Base-by-base conservation (phyloP, 2,888 invertebrate species). In the Microctonus hyperodae region DNA sequence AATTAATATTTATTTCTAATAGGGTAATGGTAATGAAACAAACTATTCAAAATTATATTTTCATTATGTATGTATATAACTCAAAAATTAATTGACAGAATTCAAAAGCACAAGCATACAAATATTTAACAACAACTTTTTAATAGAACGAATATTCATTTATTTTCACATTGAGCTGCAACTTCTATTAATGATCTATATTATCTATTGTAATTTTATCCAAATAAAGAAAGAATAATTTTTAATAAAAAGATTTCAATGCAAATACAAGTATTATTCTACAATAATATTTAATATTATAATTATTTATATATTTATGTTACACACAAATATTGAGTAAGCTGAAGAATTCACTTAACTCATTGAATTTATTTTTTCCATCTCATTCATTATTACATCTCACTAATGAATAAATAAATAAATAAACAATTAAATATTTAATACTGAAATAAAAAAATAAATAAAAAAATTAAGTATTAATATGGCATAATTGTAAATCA, bases 401-500 rank as follows among this genome's bases (percentile, higher is more conserved):
- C 33, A 35, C 33, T 16, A 9, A 1, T 13, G 23, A 22, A 53
- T 55, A 55, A 55, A 55, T 55, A 55, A 55, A 55, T 55, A 28
- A 55, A 55, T 31, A 55, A 55, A 25, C 56, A 20, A 37, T 22
- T 37, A 9, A 51, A 53, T 44, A 16, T n/a, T 44, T 44, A 44
- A 44, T 44, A 44, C 44, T 44, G 44, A 3, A n/a, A 44, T 20
- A 16, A 7, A 16, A 25, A 51, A 23, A 23, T 22, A 22, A 23
- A 5, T 51, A 11, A 25, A 10, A 11, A 51, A 25, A 22, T 23
- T 51, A 23, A 51, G 51, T 25, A 11, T 51, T 22, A n/a, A 51
- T 13, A 51, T 25, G 11, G 22, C 23, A 1, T 23, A n/a, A 16
- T 44, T 4, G 7, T 1, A 16, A 44, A 44, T 37, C 4, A 37